phyloP scores from a whole-genome alignment of 2,888 invertebrate species.

The Platycnemis pennipes region DNA sequence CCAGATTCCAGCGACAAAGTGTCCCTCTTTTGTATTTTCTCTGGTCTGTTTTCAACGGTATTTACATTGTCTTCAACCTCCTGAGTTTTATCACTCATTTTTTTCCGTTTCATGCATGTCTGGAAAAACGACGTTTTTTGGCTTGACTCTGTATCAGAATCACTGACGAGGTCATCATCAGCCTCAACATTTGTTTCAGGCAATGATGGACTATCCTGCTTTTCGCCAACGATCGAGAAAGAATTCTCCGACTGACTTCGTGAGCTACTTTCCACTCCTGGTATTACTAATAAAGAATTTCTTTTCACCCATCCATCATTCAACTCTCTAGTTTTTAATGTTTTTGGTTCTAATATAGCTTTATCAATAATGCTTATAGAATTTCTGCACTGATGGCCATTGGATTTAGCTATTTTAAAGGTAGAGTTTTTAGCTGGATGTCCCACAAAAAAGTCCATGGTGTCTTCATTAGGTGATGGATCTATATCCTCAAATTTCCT shows the following conservation, averaged over 20 bases:
- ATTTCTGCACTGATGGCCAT: constrained; percentile 70
- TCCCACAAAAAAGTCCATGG: constrained; percentile 13
- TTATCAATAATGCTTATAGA: constrained; percentile 77
- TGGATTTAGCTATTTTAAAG: constrained; percentile 49
- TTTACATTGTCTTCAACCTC: constrained; percentile 26
- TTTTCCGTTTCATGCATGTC: constrained; percentile 71
- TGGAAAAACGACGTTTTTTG: constrained; percentile 76
- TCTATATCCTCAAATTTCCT: constrained; percentile 19
- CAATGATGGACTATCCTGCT: constrained; percentile 71
- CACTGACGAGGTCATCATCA: constrained; percentile 88
- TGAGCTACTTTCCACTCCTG: background rate
- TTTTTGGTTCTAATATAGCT: constrained; percentile 74
- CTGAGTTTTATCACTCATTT: background rate
- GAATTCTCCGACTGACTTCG: background rate
- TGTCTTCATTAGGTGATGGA: constrained; percentile 69
- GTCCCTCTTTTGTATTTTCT: constrained; percentile 66
- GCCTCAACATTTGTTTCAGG: constrained; percentile 81
- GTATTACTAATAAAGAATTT: constrained; percentile 49
- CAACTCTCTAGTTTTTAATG: constrained; percentile 76
- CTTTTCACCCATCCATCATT: constrained; percentile 84
- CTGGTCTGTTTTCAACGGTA: background rate
- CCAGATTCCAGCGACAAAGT: constrained; percentile 65
- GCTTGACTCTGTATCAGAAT: constrained; percentile 82
- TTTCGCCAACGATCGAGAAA: constrained; percentile 71
- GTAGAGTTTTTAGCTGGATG: background rate